Percentiles rank a stretch among this genome's conserved stretches.
Evolutionary conservation across 2,797 vertebrate genomes (phyloP).

Genomic region (Rhyacichthys aspro): DNA sequence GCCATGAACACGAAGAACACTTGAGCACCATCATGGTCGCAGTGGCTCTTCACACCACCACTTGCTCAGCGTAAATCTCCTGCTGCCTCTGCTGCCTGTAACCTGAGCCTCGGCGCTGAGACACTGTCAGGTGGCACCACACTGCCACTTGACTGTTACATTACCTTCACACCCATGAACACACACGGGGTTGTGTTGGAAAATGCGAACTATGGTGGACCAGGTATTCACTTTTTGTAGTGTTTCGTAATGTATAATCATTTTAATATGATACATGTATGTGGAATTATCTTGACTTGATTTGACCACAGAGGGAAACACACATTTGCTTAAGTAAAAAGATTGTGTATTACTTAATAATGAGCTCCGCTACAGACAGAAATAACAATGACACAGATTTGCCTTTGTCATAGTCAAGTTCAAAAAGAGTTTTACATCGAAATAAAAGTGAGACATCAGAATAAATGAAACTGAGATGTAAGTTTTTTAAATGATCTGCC

Average conservation of each 20-base stretch:
- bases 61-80: constrained; percentile 69
- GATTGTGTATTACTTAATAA: too few relatives aligned
- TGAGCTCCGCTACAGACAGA: too few relatives aligned
- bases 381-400: too few relatives aligned
- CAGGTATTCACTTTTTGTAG: constrained; percentile 36
- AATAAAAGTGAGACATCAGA: too few relatives aligned
- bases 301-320: too few relatives aligned
- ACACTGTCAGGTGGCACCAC: constrained; percentile 63
- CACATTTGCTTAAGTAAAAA: too few relatives aligned
- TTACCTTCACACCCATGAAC: constrained; percentile 19
- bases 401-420: too few relatives aligned
- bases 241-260: not conserved
- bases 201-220: constrained; percentile 47
- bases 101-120: constrained; percentile 50
- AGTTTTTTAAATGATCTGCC: not conserved
- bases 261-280: too few relatives aligned
- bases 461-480: too few relatives aligned
- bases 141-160: constrained; percentile 47
- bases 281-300: too few relatives aligned
- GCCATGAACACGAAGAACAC: constrained; percentile 37
- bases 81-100: constrained; percentile 55
- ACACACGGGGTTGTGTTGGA: constrained; percentile 45
- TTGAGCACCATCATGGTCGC: constrained; percentile 26
- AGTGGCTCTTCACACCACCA: constrained; percentile 35
- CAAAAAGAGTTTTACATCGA: too few relatives aligned